phyloP scores from a whole-genome alignment of 2,797 vertebrate genomes.

The Spizella passerina region DNA sequence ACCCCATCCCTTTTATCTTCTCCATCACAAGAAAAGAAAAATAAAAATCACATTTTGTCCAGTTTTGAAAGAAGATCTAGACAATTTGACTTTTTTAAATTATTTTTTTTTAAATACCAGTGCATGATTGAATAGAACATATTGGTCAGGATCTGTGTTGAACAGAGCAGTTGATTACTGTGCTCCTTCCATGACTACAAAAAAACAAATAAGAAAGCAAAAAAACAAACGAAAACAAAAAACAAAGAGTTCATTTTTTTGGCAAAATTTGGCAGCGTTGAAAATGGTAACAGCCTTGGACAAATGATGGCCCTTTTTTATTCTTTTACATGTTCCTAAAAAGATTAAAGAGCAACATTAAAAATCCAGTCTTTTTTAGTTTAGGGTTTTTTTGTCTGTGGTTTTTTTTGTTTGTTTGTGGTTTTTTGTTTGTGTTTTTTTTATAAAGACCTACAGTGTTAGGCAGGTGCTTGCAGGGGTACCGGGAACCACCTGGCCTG shows the following conservation, averaged over 20 bases:
- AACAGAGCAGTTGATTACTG: conserved; percentile 29
- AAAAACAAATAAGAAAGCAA: background rate
- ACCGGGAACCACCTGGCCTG: conserved; percentile 32
- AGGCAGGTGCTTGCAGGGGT: conserved; percentile 57
- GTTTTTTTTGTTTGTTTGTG: background rate
- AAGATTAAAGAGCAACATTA: conserved; percentile 67
- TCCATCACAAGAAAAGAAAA: conserved; percentile 21
- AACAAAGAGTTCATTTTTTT: conserved; percentile 74
- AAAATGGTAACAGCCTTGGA: conserved; percentile 68
- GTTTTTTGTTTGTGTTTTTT: background rate
- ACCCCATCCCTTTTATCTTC: conserved; percentile 55
- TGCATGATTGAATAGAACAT: conserved; percentile 24
- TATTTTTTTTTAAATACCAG: conserved; percentile 5
- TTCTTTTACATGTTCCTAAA: conserved; percentile 61
- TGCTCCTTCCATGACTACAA: conserved; percentile 72
- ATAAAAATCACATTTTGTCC: conserved; percentile 33
- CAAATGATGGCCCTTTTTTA: conserved; percentile 66
- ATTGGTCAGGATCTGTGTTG: conserved; percentile 44
- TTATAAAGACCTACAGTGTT: conserved; percentile 66
- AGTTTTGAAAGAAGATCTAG: conserved; percentile 42
- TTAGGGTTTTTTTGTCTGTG: background rate
- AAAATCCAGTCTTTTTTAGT: conserved; percentile 60
- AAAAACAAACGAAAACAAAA: background rate
- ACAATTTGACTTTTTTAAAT: background rate
- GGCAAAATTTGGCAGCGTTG: conserved; percentile 90